phyloP scores from a whole-genome alignment of 2,888 invertebrate species.

The Mythimna pallens region DNA sequence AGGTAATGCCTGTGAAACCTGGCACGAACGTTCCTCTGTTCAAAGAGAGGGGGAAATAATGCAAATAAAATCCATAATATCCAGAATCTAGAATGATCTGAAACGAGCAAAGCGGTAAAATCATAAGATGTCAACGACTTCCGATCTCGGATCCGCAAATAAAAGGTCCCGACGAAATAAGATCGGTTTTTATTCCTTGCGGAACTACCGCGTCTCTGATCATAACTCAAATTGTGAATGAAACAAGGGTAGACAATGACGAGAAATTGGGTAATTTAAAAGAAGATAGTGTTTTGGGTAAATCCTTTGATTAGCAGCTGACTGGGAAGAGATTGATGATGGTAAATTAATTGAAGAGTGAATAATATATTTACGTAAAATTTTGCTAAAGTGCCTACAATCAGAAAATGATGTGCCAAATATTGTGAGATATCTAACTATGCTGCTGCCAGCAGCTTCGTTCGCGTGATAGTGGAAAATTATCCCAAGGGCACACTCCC shows the following conservation, averaged over 20 bases:
- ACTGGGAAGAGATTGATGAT: no score
- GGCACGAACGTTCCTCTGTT: conserved; percentile 2
- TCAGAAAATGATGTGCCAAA: no score
- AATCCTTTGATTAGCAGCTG: no score
- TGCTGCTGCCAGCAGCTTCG: no score
- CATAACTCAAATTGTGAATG: conserved; percentile 8
- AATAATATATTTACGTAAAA: no score
- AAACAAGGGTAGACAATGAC: neutral
- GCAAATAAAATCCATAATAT: conserved; percentile 36
- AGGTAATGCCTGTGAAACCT: conserved; percentile 35
- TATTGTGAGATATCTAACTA: no score
- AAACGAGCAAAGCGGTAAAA: conserved; percentile 56
- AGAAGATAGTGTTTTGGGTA: no score
- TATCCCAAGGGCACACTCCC: no score
- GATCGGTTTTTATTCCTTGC: conserved; percentile 25
- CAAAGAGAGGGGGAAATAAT: conserved; percentile 16
- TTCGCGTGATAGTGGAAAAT: no score
- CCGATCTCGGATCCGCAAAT: conserved; percentile 59
- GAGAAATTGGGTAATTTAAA: no score
- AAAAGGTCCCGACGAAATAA: conserved; percentile 40
- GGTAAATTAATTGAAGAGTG: no score
- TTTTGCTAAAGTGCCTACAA: no score
- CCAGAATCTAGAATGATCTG: conserved; percentile 18
- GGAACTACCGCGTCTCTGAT: conserved; percentile 1
- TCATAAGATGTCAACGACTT: conserved; percentile 68